Base-by-base conservation (phyloP, 2,797 vertebrate genomes). In the Typhlichthys subterraneus region DNA sequence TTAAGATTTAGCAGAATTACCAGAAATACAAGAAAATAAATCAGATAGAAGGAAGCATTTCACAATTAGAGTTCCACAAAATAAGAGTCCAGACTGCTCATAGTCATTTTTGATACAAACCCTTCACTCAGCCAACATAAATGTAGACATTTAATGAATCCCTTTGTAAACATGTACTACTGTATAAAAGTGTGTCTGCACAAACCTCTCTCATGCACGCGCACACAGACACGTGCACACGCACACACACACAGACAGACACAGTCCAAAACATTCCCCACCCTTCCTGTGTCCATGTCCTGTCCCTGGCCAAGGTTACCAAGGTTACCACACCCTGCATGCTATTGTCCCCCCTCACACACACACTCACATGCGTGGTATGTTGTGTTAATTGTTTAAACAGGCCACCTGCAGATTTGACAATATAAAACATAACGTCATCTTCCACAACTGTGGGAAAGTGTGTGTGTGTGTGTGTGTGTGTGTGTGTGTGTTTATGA, bases 341-440 rank as follows among this genome's bases (percentile, higher is more conserved):
- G 2, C 81, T 63, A 85, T 85, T 88, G 78, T 86, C 63, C 67
- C 67, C 49, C 42, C 57, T n/a, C 42, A 61, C 48, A 61, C 29
- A 38, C 31, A 52, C 59, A 52, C 49, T 76, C 69, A 72, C 62
- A 70, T 46, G 66, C 54, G 67, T 29, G 33, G 33, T 63, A 47
- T 46, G 15, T 58, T 49, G 67, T 58, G 11, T 70, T 61, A 38
- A 45, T 52, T 15, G 23, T 17, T 45, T 31, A 17, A 48, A 42
- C 33, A 38, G 15, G 19, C 48, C 67, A 58, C 67, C 60, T 63
- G 67, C 49, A 53, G 23, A 12, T 62, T 49, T 29, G 53, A 61
- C 58, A 56, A 55, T 49, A 42, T 45, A 42, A 12, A 59, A 45
- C n/a, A 63, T 54, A 23, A 46, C 53, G 19, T 54, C 57, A 61